Conservation (phyloP, 64 coral and sea anemone species). For the Actinia equina region DNA sequence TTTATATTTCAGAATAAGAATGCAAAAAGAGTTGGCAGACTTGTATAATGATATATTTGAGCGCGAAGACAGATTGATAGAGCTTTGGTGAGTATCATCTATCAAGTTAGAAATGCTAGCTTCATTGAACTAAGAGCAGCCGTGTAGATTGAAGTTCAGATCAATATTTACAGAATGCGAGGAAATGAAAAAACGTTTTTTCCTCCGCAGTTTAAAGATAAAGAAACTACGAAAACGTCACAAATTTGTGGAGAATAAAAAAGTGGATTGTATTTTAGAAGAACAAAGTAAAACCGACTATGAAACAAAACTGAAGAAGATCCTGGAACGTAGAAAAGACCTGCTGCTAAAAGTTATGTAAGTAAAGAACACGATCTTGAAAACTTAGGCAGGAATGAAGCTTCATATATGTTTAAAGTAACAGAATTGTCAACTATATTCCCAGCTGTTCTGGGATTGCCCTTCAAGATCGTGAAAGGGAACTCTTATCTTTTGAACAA, state of each 20-base stretch:
- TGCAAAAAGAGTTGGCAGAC: neutral
- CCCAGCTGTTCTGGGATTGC: neutral
- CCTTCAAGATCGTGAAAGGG: neutral
- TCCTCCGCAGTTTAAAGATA: neutral
- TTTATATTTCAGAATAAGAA: conserved; percentile 2
- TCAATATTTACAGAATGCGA: no score
- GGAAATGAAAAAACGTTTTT: no score
- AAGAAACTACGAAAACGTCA: neutral
- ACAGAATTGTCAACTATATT: no score
- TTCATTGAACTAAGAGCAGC: no score
- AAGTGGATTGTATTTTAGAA: neutral
- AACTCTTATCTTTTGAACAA: neutral
- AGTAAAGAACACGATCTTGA: neutral
- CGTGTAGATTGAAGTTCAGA: no score
- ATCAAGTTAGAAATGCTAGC: no score
- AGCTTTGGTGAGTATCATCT: neutral
- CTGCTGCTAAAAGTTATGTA: conserved; percentile 9
- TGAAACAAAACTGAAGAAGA: neutral
- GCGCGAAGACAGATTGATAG: neutral
- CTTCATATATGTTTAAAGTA: no score
- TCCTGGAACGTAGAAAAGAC: neutral
- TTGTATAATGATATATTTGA: conserved; percentile 16
- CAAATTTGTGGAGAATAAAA: neutral
- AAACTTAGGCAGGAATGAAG: neutral
- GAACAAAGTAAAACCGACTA: neutral